Evolutionary conservation across 2,797 vertebrate species (phyloP), one percentile per base, ranked within the genome.

Genomic region (Schizopygopsis malacanthus): DNA sequence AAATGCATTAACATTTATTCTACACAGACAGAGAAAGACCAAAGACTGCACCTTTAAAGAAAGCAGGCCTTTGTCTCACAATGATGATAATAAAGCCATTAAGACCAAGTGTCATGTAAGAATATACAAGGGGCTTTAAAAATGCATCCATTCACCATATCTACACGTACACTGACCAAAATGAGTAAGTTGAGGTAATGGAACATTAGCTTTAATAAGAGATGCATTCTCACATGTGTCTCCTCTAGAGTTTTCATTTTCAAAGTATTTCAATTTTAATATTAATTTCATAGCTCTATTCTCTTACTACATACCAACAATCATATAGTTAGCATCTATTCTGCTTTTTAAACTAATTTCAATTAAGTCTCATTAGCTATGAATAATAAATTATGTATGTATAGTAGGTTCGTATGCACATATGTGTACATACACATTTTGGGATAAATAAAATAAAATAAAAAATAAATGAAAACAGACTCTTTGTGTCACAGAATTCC

Each of bases 51-150:
- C 93, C 92, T 95, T 93, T 92, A 92, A 92, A 92, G n/a, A 92
- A 92, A 92, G 91, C 92, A 90, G 92, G 93, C 93, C 92, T 92
- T 92, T 93, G 93, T 37, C 81, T 91, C 91, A 87, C 88, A 91
- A 93, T 93, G 92, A 94, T 93, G 93, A 91, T 91, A 94, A 95
- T 94, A 93, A 94, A 92, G 90, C 93, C 93, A 95, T 95, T 95
- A 95, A 94, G 92, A 92, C 92, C 94, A 94, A 95, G 94, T 94
- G 93, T 93, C 93, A 94, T 92, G 92, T 94, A 94, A 93, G 92
- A 92, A 94, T 93, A 92, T 93, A 92, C 89, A 90, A 77, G 89
- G 50, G 37, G 87, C 87, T 90, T 89, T 87, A 91, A 90, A 91
- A 75, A 81, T 37, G 54, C 91, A 93, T 89, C 89, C 91, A 89